These are phyloP conservation scores for Drosophila busckii DNA, from an alignment of 1,140 invertebrate genomes.

Conservation along the genomic window DNA sequence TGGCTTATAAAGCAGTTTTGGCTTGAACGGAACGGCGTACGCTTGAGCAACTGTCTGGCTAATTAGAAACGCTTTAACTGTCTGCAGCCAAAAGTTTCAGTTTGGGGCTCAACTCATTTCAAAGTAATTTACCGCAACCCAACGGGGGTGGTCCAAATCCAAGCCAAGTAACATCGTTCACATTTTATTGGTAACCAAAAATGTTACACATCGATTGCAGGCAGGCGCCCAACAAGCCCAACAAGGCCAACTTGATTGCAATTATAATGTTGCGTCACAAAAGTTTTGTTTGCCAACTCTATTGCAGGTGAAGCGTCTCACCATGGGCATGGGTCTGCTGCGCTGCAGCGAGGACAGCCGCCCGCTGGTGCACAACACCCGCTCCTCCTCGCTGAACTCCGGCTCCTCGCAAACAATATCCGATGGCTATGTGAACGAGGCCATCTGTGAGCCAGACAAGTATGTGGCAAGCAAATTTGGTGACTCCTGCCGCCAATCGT, in stretches of 20 bases:
- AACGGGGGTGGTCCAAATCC: no score
- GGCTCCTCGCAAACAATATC: conserved; percentile 81
- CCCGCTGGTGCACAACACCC: conserved; percentile 81
- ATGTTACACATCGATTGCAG: conserved; percentile 66
- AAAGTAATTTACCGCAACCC: conserved; percentile 68
- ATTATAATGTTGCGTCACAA: neutral
- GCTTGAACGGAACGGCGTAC: neutral
- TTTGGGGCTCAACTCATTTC: conserved; percentile 48
- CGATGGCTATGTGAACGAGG: conserved; percentile 89
- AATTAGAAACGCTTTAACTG: conserved; percentile 63
- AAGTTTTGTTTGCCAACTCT: conserved; percentile 1
- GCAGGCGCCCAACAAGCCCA: conserved; percentile 9
- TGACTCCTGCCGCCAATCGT: conserved; percentile 77
- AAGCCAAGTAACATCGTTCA: conserved; percentile 38
- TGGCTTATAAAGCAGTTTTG: conserved; percentile 29
- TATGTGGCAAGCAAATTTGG: conserved; percentile 78
- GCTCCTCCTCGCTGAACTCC: conserved; percentile 80
- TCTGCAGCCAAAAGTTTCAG: conserved; percentile 38
- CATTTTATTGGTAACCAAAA: conserved; percentile 74
- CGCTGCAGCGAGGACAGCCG: conserved; percentile 81
- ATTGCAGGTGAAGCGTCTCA: conserved; percentile 74
- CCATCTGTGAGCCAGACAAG: conserved; percentile 82
- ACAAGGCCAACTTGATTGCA: conserved; percentile 35
- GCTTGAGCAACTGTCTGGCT: conserved; percentile 33
- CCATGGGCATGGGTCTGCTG: conserved; percentile 76